Percentiles rank a stretch among this genome's conserved stretches.
Conservation (phyloP, 2,113 vertebrate species). For the Anas platyrhynchos region DNA sequence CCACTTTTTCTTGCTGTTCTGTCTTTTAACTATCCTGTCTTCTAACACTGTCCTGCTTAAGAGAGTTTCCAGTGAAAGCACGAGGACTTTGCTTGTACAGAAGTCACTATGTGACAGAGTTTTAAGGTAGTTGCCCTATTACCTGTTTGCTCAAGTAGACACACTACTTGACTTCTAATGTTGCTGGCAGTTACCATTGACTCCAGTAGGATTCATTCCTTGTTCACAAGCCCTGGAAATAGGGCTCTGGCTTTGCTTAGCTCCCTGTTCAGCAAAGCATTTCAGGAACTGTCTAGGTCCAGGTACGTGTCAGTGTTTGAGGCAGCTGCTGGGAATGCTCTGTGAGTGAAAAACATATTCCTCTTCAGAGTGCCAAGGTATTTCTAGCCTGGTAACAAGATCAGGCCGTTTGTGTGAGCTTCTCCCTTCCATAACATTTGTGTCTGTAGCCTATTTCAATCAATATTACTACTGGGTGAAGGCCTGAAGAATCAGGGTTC, state of each 20-base stretch:
- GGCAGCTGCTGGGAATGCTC: neutral
- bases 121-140: neutral
- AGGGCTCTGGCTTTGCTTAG: neutral
- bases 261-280: neutral
- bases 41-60: neutral
- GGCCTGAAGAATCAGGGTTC: neutral
- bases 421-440: neutral
- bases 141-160: neutral
- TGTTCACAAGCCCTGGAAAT: neutral
- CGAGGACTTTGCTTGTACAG: neutral
- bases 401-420: neutral
- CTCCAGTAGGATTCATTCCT: neutral
- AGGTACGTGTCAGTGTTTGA: neutral
- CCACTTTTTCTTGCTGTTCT: neutral
- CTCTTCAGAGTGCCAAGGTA: neutral
- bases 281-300: neutral
- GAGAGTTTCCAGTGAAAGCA: neutral
- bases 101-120: neutral
- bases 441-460: neutral
- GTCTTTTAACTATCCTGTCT: neutral
- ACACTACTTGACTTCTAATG: neutral
- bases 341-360: neutral
- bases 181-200: neutral
- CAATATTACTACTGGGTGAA: neutral
- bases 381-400: neutral